Percentiles rank a stretch among this genome's conserved stretches.
phyloP scores from a whole-genome alignment of 2,888 invertebrate genomes.

The Hanleya hanleyi region DNA sequence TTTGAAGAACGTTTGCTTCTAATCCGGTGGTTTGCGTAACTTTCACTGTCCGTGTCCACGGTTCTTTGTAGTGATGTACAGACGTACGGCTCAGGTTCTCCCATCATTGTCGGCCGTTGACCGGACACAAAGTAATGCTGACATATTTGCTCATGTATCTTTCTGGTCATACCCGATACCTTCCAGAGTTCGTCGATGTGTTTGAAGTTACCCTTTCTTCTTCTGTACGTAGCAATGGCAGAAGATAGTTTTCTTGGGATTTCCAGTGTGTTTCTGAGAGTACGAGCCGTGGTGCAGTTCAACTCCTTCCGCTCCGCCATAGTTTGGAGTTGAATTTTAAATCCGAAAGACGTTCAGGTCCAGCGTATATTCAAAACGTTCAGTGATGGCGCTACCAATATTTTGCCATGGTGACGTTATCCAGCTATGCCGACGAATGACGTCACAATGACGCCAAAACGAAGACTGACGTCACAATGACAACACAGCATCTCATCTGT shows the following conservation, averaged over 20 bases:
- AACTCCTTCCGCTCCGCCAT: background rate
- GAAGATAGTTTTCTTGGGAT: background rate
- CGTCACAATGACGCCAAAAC: no score
- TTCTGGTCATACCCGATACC: background rate
- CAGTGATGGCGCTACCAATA: no score
- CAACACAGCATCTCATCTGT: no score
- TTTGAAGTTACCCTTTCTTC: background rate
- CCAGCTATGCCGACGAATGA: no score
- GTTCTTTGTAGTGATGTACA: background rate
- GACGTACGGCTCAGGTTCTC: background rate
- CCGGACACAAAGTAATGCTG: background rate
- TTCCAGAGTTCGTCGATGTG: background rate
- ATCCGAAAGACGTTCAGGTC: background rate
- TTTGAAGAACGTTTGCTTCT: no score
- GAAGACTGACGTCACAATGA: no score
- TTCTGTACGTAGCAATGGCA: background rate
- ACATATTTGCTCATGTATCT: background rate
- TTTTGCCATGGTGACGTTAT: no score
- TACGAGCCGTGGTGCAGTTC: background rate
- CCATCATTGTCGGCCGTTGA: background rate
- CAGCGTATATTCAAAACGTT: no score
- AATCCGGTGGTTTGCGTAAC: no score
- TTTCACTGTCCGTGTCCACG: background rate
- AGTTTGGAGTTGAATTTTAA: background rate
- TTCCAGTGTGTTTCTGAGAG: background rate